Percentiles rank a stretch among this genome's conserved stretches.
Evolutionary conservation across 2,888 invertebrate species (phyloP).

Genomic region (Silvanus unidentatus): DNA sequence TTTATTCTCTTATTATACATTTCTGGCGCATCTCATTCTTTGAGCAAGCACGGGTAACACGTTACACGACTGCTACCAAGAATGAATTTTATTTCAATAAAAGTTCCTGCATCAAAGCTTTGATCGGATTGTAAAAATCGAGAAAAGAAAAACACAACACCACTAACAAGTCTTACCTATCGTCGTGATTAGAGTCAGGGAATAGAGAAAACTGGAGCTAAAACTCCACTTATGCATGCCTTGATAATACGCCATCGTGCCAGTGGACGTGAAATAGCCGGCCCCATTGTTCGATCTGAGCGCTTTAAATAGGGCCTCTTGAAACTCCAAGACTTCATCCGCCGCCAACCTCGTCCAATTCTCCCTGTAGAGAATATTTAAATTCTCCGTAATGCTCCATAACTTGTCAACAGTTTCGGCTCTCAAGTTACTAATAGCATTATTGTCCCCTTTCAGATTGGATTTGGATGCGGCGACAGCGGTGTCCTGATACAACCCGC

Average conservation of each 20-base stretch:
- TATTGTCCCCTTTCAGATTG: slow-evolving; percentile 47
- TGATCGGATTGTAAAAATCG: too few relatives aligned
- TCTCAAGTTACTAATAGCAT: slow-evolving; percentile 51
- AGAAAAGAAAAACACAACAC: too few relatives aligned
- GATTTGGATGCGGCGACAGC: slow-evolving; percentile 61
- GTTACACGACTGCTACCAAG: too few relatives aligned
- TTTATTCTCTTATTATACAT: too few relatives aligned
- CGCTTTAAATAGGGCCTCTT: slow-evolving; percentile 57
- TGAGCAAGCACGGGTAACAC: too few relatives aligned
- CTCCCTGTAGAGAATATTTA: slow-evolving; percentile 83
- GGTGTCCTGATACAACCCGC: slow-evolving; percentile 51
- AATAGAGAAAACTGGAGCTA: slow-evolving; percentile 87
- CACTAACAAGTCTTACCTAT: slow-evolving; percentile 78
- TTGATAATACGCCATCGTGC: slow-evolving; percentile 38
- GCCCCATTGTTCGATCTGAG: slow-evolving; percentile 32
- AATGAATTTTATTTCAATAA: too few relatives aligned
- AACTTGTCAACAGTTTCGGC: slow-evolving; percentile 71
- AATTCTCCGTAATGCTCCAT: slow-evolving; percentile 80
- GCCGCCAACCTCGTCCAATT: slow-evolving; percentile 88
- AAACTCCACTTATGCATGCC: slow-evolving; percentile 77
- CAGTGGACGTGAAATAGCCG: slow-evolving; percentile 43
- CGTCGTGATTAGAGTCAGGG: slow-evolving; percentile 88
- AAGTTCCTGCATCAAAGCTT: too few relatives aligned
- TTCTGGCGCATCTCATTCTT: too few relatives aligned
- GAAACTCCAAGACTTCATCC: slow-evolving; percentile 80